phyloP scores from a whole-genome alignment of 2,113 vertebrate species.

The Bubo scandiacus region DNA sequence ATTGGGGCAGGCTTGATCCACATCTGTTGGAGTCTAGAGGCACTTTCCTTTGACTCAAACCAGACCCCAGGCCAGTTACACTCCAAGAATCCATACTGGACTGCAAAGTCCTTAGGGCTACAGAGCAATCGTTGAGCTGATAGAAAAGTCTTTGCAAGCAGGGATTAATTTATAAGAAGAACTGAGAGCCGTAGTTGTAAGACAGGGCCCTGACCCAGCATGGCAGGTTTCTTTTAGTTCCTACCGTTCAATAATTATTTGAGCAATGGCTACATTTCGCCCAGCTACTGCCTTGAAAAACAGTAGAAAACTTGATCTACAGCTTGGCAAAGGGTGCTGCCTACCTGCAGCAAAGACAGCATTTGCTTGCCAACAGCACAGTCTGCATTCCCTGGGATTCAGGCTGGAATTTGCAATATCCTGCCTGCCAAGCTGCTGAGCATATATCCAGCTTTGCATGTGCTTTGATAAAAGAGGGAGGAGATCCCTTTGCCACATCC shows the following conservation, averaged over 20 bases:
- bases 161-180: not conserved
- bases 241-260: not conserved
- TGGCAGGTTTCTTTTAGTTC: not conserved
- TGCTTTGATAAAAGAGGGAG: not conserved
- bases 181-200: not conserved
- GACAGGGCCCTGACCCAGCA: not conserved
- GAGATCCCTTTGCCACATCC: not conserved
- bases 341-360: not conserved
- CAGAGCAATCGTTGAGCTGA: not conserved
- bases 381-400: not conserved
- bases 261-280: not conserved
- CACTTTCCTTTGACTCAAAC: not conserved
- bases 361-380: not conserved
- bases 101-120: not conserved
- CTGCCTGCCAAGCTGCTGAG: not conserved
- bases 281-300: not conserved
- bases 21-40: not conserved
- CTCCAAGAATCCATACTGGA: not conserved
- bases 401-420: not conserved
- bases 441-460: not conserved
- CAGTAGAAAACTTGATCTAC: not conserved
- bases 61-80: not conserved
- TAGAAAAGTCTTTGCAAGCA: not conserved
- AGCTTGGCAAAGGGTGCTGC: not conserved
- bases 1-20: accelerated